Evolutionary conservation across 2,113 vertebrate genomes (phyloP).

Genomic region (Castor canadensis): DNA sequence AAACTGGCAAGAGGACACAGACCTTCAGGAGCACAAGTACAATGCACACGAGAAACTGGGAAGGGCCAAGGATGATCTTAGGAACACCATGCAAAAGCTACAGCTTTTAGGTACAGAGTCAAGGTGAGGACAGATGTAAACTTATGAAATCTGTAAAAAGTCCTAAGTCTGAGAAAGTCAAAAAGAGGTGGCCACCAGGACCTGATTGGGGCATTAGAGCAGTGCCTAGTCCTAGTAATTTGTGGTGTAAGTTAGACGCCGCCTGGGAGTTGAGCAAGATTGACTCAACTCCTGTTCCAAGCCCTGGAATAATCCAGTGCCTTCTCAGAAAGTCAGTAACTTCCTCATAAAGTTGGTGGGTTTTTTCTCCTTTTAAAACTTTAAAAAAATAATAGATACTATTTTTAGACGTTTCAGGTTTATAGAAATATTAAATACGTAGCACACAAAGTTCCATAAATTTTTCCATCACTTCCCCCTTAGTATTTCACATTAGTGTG

Average conservation of each 20-base stretch:
- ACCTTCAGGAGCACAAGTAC: not conserved
- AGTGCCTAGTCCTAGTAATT: too few relatives aligned
- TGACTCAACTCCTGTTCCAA: not conserved
- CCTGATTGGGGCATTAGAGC: accelerated
- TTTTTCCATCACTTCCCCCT: not conserved
- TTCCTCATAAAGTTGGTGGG: not conserved
- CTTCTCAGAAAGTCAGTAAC: not conserved
- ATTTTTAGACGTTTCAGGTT: not conserved
- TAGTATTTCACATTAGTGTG: not conserved
- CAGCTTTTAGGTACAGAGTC: not conserved
- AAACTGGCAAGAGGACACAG: not conserved
- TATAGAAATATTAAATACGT: not conserved
- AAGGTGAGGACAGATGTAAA: not conserved
- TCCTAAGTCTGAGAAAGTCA: too few relatives aligned
- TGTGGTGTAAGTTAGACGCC: not conserved
- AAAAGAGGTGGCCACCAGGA: not conserved
- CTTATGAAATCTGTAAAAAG: not conserved
- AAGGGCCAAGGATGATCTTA: accelerated
- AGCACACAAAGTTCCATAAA: not conserved
- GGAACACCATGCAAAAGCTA: accelerated
- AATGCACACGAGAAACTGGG: accelerated
- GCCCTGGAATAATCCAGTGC: not conserved
- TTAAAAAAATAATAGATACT: not conserved
- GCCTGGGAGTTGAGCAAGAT: too few relatives aligned
- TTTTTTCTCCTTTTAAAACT: not conserved